Conservation (phyloP, 2,797 vertebrate species). For the Luscinia luscinia region DNA sequence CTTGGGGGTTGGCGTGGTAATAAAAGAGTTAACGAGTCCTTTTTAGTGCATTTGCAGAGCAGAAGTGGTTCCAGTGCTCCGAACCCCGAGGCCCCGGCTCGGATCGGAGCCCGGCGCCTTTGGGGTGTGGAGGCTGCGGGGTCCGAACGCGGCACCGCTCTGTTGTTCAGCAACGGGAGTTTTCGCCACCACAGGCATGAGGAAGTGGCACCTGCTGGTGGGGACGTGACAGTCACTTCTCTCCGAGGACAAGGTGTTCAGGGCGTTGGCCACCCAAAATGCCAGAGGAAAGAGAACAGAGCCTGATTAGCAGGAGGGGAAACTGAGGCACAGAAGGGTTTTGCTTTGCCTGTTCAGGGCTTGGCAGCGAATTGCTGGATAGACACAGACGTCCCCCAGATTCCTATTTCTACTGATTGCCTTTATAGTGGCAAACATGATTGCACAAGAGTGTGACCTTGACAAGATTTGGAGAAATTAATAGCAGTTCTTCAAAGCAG, state of each 20-base stretch:
- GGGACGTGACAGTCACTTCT: not conserved
- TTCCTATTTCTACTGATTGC: not conserved
- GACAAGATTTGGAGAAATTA: not conserved
- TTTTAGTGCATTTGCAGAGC: not conserved
- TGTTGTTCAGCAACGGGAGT: not conserved
- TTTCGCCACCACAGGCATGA: conserved; percentile 27
- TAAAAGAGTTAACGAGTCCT: rapidly evolving
- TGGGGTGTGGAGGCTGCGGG: not conserved
- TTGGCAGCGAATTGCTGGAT: rapidly evolving
- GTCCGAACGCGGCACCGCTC: rapidly evolving
- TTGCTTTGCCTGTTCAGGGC: not conserved
- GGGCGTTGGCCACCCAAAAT: not conserved
- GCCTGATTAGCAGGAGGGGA: not conserved
- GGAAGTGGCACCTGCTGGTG: not conserved
- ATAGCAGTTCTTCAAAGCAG: not conserved
- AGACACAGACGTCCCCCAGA: not conserved
- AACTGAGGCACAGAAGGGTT: not conserved
- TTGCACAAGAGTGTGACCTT: not conserved
- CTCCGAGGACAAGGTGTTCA: not conserved
- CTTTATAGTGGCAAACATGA: not conserved
- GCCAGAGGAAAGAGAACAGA: not conserved
- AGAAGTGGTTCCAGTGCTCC: not conserved
- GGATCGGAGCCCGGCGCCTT: not conserved
- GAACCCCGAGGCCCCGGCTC: rapidly evolving
- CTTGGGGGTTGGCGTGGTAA: rapidly evolving